Base-by-base conservation (phyloP, 2,797 vertebrate genomes). In the Cuculus canorus region DNA sequence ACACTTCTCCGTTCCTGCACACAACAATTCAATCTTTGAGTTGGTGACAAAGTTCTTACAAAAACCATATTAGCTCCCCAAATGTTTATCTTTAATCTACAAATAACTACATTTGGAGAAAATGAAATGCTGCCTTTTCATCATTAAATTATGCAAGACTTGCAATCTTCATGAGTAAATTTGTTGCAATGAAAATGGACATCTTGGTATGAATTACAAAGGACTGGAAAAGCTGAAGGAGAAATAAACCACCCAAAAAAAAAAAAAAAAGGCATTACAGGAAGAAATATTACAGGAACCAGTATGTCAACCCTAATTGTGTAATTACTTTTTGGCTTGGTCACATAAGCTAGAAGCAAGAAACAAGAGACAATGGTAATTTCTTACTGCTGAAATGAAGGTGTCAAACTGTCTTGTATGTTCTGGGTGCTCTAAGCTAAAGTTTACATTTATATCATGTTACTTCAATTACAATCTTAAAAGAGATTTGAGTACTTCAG, bases 311-410 rank as follows among this genome's bases (percentile, higher is more conserved):
- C 95, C 97, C 97, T 97, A 98, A 98, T 98, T 97, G 98, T 97
- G 95, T 98, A 98, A 98, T 98, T 98, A 98, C 97, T 97, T 97
- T 98, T 97, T 96, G 96, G 97, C 93, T 95, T 96, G 97, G 97
- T 97, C 96, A 97, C 95, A 97, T 93, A 97, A 96, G 96, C 96
- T 97, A 85, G 43, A 96, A 98, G 96, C 95, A 96, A 97, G 95
- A 93, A 96, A 82, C 77, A 87, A 92, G 95, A 98, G 96, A 97
- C 95, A 77, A 95, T 65, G 95, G 88, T 91, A 93, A 97, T 97
- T 97, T 97, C 96, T 96, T 96, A 94, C 94, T 76, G 96, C 94
- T 95, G 95, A 97, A 93, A 97, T 87, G 96, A 97, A 97, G 97
- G 97, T 97, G 97, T 97, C 97, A 95, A 85, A 93, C 96, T 96